Evolutionary conservation across 2,888 invertebrate species (phyloP), one percentile per base, ranked within the genome.

Genomic region (Pseudolycoriella hygida): DNA sequence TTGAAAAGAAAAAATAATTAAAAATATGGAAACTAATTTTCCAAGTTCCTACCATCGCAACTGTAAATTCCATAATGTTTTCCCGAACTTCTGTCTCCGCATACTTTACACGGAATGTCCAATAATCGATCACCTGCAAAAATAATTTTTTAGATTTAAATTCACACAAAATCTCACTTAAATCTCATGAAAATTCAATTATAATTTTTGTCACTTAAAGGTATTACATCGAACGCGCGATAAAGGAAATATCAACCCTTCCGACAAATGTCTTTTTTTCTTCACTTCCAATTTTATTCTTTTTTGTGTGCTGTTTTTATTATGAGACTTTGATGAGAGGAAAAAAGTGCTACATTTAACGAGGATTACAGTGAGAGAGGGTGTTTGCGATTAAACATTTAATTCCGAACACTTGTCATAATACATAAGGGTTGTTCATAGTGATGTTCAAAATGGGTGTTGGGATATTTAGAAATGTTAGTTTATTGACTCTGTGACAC

Each of bases 11-110:
- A n/a, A n/a, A n/a, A n/a, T n/a, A n/a, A n/a, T n/a, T n/a, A n/a
- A n/a, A n/a, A n/a, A n/a, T n/a, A 37, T 14, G 14, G 11, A 31
- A 14, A 25, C n/a, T 14, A 41, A 25, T 14, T 14, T 34, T 34
- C 3, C 4, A 14, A 34, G 4, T 20, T 14, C 72, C 77, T 70
- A 90, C 97, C 97, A 72, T 98, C 97, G 63, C 97, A 98, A 60
- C 94, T 93, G 69, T 94, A 98, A 60, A 98, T 97, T 53, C 97
- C 97, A 69, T 98, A 98, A 69, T 98, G 97, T 69, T 97, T 98
- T 48, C 98, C 97, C 12, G 96, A 96, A 58, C 94, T 96, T 60
- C 97, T 78, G 68, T 98, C 97, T 47, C 94, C 94, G 60, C 97
- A 98, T 50, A 98, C 98, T 68, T 93, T 90, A 69, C 98, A 98